Percentiles rank a stretch among this genome's conserved stretches.
phyloP scores from a whole-genome alignment of 1,140 invertebrate species.

The Propsilocerus akamusi region DNA sequence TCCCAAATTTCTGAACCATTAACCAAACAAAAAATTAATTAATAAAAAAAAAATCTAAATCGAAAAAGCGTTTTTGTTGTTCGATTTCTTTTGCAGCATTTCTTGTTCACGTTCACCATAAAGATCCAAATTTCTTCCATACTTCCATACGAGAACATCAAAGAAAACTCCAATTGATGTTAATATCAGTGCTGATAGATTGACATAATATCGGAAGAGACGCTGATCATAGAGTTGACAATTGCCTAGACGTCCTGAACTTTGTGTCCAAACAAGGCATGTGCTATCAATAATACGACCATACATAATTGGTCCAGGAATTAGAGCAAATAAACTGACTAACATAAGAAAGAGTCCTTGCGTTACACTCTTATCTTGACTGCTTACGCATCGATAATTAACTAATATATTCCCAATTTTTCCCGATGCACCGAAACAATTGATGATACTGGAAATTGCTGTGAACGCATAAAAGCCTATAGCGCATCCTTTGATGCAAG shows the following conservation, averaged over 20 bases:
- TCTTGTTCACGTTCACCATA: constrained; percentile 31
- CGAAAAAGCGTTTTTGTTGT: too few relatives aligned
- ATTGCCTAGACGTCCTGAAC: constrained; percentile 37
- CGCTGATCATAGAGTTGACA: constrained; percentile 42
- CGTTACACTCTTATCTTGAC: constrained; percentile 40
- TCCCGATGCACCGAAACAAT: constrained; percentile 34
- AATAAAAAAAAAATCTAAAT: too few relatives aligned
- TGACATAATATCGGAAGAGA: constrained; percentile 34
- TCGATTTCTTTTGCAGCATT: constrained; percentile 11
- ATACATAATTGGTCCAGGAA: constrained; percentile 45
- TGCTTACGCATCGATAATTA: constrained; percentile 35
- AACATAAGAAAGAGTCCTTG: constrained; percentile 40
- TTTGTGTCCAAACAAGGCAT: constrained; percentile 42
- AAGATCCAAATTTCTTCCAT: constrained; percentile 32
- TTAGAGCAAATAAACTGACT: constrained; percentile 41
- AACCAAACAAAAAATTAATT: too few relatives aligned
- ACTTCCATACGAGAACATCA: constrained; percentile 33
- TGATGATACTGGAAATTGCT: constrained; percentile 28
- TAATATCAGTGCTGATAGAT: constrained; percentile 31
- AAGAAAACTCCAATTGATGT: constrained; percentile 33
- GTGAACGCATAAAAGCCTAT: constrained; percentile 24
- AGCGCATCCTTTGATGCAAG: constrained; percentile 31
- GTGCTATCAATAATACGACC: constrained; percentile 42
- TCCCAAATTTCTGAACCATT: not conserved
- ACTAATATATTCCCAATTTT: constrained; percentile 40